Conservation (phyloP, 1,140 invertebrate genomes). For the Eumeta japonica region DNA sequence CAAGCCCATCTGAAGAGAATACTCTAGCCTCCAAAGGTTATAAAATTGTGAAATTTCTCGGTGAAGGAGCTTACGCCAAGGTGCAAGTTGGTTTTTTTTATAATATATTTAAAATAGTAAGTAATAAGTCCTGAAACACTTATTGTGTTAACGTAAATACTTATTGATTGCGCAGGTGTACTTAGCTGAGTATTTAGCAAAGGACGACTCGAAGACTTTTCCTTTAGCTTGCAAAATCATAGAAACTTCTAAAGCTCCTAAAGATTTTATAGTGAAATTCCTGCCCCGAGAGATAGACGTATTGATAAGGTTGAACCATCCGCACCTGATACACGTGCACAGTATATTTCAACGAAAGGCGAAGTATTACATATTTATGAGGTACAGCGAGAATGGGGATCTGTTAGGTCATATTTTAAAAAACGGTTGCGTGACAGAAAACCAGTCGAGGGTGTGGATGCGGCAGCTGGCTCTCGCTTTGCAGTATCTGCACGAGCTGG, state of each 20-base stretch:
- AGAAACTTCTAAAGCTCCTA: conserved; percentile 67
- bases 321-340: conserved; percentile 69
- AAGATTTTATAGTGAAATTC: conserved; percentile 74
- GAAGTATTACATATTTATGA: conserved; percentile 72
- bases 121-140: conserved; percentile 1
- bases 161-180: no score
- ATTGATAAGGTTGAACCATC: conserved; percentile 68
- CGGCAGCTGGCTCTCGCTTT: conserved; percentile 65
- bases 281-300: conserved; percentile 74
- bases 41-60: conserved; percentile 60
- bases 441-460: conserved; percentile 67
- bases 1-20: conserved; percentile 59
- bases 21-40: conserved; percentile 61
- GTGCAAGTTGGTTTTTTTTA: no score
- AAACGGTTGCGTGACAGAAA: conserved; percentile 64
- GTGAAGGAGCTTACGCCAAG: conserved; percentile 68
- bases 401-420: conserved; percentile 64
- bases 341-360: conserved; percentile 67
- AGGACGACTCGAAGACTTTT: conserved; percentile 32
- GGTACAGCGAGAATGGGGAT: conserved; percentile 67
- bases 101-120: conserved; percentile 5
- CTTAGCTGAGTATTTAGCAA: conserved; percentile 56
- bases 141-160: no score
- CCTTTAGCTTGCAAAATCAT: conserved; percentile 71
- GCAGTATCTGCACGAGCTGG: conserved; percentile 70